Evolutionary conservation across 2,888 invertebrate genomes (phyloP), one percentile per base, ranked within the genome.

Genomic region (Caenorhabditis imperialis): DNA sequence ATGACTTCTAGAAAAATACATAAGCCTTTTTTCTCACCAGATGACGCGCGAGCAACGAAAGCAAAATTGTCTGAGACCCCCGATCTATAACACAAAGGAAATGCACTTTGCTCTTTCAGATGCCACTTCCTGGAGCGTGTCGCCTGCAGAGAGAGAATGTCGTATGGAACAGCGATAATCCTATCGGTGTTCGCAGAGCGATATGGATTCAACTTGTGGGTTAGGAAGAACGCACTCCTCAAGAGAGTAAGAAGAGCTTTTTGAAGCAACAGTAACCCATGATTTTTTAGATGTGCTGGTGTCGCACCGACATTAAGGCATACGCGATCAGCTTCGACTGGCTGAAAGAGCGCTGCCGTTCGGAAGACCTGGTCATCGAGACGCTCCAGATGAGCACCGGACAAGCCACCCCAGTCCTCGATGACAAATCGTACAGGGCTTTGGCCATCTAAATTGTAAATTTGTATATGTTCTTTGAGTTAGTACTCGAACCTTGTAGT

Each of bases 161-260:
- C 94, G 4, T 93, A 93, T 1, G 91, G 92, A 0, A 94, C 93
- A 0, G 90, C 93, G 16, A 89, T 94, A 42, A 90, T 94, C 14
- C 89, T 94, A 44, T 93, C 92, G 0, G 90, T 92, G 78, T 57
- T 45, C 8, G 67, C 73, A 5, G 44, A 53, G 8, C 44, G 71
- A 20, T 25, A 48, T 18, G 58, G 63, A 10, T 79, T 78, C 33
- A 18, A 55, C 6, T 75, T 89, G 6, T 74, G 83, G 53, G 91
- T 94, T 0, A 90, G 94, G 44, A 91, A 92, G 51, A 93, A 93
- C 85, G 93, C 92, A 0, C 91, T 93, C 10, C 91, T 94, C 91
- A 92, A 88, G 72, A 85, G 88, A 74, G 87, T 87, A 84, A 91
- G 72, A 14, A 25, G 10, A 23, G 25, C 10, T 35, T 7, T 30